Evolutionary conservation across 2,113 vertebrate species (phyloP), one percentile per base, ranked within the genome.

Genomic region (Tetrao urogallus): DNA sequence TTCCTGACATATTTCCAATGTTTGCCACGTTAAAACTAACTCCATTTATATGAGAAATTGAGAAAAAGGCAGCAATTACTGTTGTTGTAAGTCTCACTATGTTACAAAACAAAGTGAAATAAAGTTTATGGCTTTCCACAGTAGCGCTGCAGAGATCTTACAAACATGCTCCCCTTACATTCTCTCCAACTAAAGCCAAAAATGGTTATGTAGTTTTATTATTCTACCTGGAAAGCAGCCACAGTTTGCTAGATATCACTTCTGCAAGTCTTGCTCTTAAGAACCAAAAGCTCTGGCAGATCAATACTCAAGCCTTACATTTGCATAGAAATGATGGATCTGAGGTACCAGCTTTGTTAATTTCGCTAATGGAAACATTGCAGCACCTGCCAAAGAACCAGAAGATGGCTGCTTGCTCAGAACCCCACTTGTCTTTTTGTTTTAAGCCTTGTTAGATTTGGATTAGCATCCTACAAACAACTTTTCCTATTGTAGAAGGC

Each of bases 11-110:
- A 5, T 38, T 42, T 54, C 90, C 75, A 73, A 13, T 58, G 89
- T 65, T 63, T n/a, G 54, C 67, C 54, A 88, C 85, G 69, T 32
- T 87, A 20, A 66, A 89, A 92, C 91, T 95, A 92, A 95, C 42
- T 11, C 11, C 56, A 43, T 36, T 90, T 73, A 48, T 56, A n/a
- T 11, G 67, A 80, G 74, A 16, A 87, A 85, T 76, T 66, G 79
- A 76, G 43, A 70, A 66, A 77, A 88, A 45, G 32, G 75, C 34
- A 89, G 40, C 76, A 38, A 66, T n/a, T 73, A 48, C 58, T 60
- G 71, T 6, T 76, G 74, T 85, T 85, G 63, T 10, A 48, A 87
- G 75, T 17, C 18, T 63, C 80, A 72, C 64, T 72, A 69, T n/a
- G 61, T 79, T 27, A 71, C 69, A 58, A 88, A 89, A 69, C 75